Evolutionary conservation across 2,113 vertebrate species (phyloP).

Genomic region (Melanostigma gelatinosum): DNA sequence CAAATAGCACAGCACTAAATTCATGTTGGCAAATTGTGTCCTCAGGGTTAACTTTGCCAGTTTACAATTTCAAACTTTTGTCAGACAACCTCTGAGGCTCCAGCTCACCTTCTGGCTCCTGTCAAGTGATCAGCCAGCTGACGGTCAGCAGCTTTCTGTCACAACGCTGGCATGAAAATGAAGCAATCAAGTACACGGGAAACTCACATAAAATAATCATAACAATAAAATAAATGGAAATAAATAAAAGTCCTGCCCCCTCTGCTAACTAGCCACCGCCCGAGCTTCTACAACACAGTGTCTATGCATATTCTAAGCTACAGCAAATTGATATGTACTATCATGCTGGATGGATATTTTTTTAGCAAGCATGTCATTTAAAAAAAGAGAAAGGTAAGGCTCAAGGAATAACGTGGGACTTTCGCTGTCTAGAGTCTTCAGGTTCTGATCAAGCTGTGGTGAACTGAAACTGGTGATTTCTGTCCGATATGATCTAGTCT

Average conservation of each 20-base stretch:
- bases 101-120: background rate
- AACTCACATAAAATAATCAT: no score
- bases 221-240: background rate
- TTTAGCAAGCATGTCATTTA: background rate
- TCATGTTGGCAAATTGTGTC: background rate
- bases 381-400: background rate
- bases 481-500: background rate
- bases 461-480: background rate
- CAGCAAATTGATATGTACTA: background rate
- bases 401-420: background rate
- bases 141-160: slow-evolving; percentile 4
- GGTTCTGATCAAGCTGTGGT: background rate
- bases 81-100: background rate
- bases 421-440: background rate
- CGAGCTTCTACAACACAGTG: background rate
- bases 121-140: slow-evolving; percentile 22
- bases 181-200: background rate
- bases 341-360: background rate
- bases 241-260: background rate
- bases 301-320: background rate
- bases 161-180: background rate
- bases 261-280: background rate
- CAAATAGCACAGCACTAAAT: background rate
- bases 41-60: background rate
- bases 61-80: background rate